Evolutionary conservation across 2,113 vertebrate species (phyloP).

Genomic region (Pteropus alecto): DNA sequence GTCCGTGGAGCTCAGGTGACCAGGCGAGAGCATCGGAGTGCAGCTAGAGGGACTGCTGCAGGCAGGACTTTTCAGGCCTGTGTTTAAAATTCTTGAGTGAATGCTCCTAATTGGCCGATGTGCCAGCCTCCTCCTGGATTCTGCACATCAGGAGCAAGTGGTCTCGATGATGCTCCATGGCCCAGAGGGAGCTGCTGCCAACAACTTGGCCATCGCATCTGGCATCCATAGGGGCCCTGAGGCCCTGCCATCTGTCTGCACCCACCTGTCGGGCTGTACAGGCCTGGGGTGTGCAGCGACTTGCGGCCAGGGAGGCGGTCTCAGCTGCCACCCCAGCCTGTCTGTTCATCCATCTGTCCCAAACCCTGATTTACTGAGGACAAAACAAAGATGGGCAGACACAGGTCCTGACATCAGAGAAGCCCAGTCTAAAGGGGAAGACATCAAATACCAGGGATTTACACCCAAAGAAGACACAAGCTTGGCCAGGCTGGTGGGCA

Average conservation of each 20-base stretch:
- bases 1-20: not conserved
- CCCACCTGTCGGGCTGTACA: slow-evolving; percentile 55
- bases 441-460: not conserved
- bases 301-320: not conserved
- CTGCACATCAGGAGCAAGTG: slow-evolving; percentile 35
- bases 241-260: slow-evolving; percentile 56
- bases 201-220: slow-evolving; percentile 36
- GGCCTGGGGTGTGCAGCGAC: not conserved
- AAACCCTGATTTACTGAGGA: not conserved
- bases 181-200: slow-evolving; percentile 17
- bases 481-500: not conserved
- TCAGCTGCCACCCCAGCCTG: slow-evolving; percentile 28
- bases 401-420: not conserved
- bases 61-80: not conserved
- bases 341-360: slow-evolving; percentile 3
- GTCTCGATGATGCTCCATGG: not conserved
- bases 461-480: not conserved
- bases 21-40: rapidly evolving
- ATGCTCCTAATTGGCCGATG: not conserved
- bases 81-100: not conserved
- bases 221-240: not conserved
- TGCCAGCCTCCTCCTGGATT: not conserved
- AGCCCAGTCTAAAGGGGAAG: not conserved
- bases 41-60: not conserved
- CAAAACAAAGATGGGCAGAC: not conserved